Conservation (phyloP, 2,797 vertebrate genomes). For the Cyclura pinguis region DNA sequence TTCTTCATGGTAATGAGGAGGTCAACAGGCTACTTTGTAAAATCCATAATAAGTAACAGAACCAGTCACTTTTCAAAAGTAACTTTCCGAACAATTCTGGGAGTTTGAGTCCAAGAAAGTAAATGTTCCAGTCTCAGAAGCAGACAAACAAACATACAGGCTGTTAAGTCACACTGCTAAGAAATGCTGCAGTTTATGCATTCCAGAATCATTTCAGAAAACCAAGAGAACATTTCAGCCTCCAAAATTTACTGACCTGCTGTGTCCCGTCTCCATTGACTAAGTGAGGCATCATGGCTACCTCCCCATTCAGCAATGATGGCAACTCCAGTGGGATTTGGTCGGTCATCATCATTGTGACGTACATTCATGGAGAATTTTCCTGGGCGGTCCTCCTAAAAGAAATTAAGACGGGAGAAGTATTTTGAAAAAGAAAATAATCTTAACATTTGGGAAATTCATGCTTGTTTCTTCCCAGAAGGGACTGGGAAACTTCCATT, state of each 20-base stretch:
- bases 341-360: slow-evolving; percentile 99
- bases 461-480: neutral
- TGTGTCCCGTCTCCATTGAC: slow-evolving; percentile 95
- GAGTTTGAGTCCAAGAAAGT: too few species aligned
- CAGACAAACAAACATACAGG: neutral
- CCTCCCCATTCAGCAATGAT: slow-evolving; percentile 94
- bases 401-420: slow-evolving; percentile 50
- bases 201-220: neutral
- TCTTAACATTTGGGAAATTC: neutral
- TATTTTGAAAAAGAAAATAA: neutral
- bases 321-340: slow-evolving; percentile 98
- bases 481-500: neutral
- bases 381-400: slow-evolving; percentile 90
- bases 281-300: slow-evolving; percentile 95
- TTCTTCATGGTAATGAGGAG: too few species aligned
- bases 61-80: too few species aligned
- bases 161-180: neutral
- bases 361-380: slow-evolving; percentile 99
- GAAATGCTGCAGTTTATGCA: neutral
- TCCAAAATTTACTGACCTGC: slow-evolving; percentile 84
- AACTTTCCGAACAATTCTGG: too few species aligned
- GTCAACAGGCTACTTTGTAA: too few species aligned
- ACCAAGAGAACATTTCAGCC: neutral
- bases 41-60: too few species aligned
- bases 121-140: neutral